Evolutionary conservation across 37 sponge, comb jelly and placozoan genomes (phyloP).

Genomic region (Dysidea cf. avara): DNA sequence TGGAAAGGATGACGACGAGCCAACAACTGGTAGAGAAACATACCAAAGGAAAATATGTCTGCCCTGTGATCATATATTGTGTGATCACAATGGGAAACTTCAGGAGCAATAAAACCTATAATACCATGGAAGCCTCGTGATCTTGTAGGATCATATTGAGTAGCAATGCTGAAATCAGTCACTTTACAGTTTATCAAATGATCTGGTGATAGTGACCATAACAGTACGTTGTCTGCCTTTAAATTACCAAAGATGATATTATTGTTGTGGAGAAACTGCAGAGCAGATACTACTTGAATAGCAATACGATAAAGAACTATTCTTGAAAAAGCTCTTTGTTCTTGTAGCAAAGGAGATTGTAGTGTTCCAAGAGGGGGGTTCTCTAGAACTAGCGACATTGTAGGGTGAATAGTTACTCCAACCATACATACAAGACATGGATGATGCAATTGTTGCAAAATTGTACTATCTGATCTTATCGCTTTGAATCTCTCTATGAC

Average conservation of each 20-base stretch:
- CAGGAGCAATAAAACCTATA: slow-evolving; percentile 80
- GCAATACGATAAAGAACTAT: slow-evolving; percentile 62
- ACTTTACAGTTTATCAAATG: no score
- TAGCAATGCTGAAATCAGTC: slow-evolving; percentile 86
- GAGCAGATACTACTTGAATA: no score
- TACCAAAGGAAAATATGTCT: no score
- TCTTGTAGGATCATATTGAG: slow-evolving; percentile 63
- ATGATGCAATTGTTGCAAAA: slow-evolving; percentile 63
- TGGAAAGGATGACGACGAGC: no score
- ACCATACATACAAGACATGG: slow-evolving; percentile 79
- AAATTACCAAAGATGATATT: slow-evolving; percentile 77
- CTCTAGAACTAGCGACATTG: slow-evolving; percentile 75
- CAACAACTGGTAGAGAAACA: no score
- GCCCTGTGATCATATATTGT: no score
- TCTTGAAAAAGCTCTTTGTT: slow-evolving; percentile 45
- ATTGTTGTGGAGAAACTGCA: slow-evolving; percentile 59
- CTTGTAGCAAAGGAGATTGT: slow-evolving; percentile 35
- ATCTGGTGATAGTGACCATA: slow-evolving; percentile 86
- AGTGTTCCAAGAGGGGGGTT: slow-evolving; percentile 79
- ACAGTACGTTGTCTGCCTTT: slow-evolving; percentile 79
- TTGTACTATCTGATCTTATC: slow-evolving; percentile 53
- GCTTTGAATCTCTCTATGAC: slow-evolving; percentile 43
- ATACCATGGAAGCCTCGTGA: slow-evolving; percentile 63
- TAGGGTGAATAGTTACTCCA: slow-evolving; percentile 67
- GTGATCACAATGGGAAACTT: no score